Evolutionary conservation across 2,113 vertebrate species (phyloP), one percentile per base, ranked within the genome.

Genomic region (Oryctolagus cuniculus): DNA sequence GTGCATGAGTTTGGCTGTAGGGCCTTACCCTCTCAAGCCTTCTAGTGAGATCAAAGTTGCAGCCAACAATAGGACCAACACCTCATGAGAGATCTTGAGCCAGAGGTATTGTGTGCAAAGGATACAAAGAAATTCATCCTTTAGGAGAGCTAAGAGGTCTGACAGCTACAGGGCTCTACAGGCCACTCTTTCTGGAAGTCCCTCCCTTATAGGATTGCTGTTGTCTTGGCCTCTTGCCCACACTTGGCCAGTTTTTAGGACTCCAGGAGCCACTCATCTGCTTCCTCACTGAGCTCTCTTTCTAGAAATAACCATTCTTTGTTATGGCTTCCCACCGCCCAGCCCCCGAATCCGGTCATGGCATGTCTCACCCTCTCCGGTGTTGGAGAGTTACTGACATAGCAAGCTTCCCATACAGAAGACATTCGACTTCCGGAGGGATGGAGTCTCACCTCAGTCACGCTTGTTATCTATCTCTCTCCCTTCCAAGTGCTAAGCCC

Each of bases 311-410:
- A 70, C 27, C 11, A 86, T 38, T 69, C 10, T 83, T 16, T 11
- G 53, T 25, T 8, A 6, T 19, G 22, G 80, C 25, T 36, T 67
- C 19, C 44, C n/a, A 44, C 6, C 24, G 6, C 2, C 0, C 19
- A 21, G 72, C 36, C 17, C 11, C 19, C 3, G 27, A 17, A 7
- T 22, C 9, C 25, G 0, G 0, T 38, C 63, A 63, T 0, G 38
- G 10, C 16, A 7, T 6, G 8, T 16, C 51, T 51, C 15, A 19
- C 8, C 66, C 70, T 49, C 27, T 66, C 29, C 55, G 34, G 16
- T 12, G 12, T 10, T 21, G 24, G 0, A 63, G 44, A 63, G 77
- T 55, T 66, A 53, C 2, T 1, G 53, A 51, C 0, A 44, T 0
- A 64, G 58, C 25, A 13, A 6, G 53, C 78, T 91, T 87, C 75